These are phyloP conservation scores for Melitaea athalia DNA, from an alignment of 2,888 invertebrate species.

Conservation along the genomic window DNA sequence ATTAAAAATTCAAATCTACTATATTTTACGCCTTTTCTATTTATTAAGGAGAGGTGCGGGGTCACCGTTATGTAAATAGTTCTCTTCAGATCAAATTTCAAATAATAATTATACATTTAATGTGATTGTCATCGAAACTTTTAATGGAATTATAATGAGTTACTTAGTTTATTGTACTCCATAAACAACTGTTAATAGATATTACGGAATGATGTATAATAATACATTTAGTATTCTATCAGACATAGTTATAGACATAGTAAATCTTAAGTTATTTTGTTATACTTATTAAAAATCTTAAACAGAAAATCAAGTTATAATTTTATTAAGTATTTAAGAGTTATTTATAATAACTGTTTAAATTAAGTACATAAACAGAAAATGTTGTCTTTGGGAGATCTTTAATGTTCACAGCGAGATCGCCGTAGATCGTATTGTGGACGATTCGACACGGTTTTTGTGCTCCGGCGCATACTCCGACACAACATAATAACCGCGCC, in stretches of 20 bases:
- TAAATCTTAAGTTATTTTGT: no score
- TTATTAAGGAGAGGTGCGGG: not conserved
- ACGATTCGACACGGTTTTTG: constrained; percentile 74
- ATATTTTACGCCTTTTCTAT: constrained; percentile 29
- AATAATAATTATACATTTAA: constrained; percentile 2
- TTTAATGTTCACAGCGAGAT: constrained; percentile 18
- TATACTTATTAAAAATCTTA: no score
- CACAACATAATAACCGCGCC: constrained; percentile 57
- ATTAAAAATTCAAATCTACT: constrained; percentile 26
- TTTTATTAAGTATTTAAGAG: not conserved
- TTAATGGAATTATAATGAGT: constrained; percentile 18
- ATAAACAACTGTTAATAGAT: not conserved
- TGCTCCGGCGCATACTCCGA: constrained; percentile 49
- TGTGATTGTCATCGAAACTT: constrained; percentile 23
- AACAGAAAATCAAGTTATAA: no score
- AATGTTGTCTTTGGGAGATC: constrained; percentile 29
- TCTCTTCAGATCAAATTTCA: constrained; percentile 20
- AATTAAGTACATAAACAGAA: constrained; percentile 29
- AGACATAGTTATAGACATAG: no score
- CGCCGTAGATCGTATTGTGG: constrained; percentile 57
- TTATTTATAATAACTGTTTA: constrained; percentile 9
- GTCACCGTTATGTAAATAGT: constrained; percentile 31
- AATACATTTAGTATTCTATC: no score
- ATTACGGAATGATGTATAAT: no score
- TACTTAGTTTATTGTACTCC: constrained; percentile 2